Evolutionary conservation across 2,888 invertebrate species (phyloP), one percentile per base, ranked within the genome.

Genomic region (Leptopilina drosophilae): DNA sequence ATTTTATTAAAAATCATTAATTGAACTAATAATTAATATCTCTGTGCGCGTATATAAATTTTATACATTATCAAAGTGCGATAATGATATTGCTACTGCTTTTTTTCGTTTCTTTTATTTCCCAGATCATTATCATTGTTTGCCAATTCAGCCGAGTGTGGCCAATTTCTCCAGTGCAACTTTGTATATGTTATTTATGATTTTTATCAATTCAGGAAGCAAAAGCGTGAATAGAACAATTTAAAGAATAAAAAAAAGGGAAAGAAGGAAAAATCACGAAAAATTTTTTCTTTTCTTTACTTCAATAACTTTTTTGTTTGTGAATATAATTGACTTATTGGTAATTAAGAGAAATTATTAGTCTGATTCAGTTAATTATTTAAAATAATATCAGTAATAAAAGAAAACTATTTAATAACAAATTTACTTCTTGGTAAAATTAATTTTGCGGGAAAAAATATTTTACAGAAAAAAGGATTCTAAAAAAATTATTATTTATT

Each of bases 71-170:
- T 20, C 15, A 62, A 49, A 62, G 62, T 62, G 20, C 20, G 62
- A 62, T 62, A 20, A 62, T 62, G 62, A 62, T 15, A 62, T 20
- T 20, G 20, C 1, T 20, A 20, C 20, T 9, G 6, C 7, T 62
- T 62, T 62, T 62, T 62, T 62, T 20, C 9, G 15, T 15, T 62
- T 62, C 20, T 62, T 62, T 20, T 15, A 15, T 67, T 67, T 20
- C 46, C 67, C 46, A 49, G 15, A 67, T 67, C 46, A 67, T 67
- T 67, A 67, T 67, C 46, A 11, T n/a, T 67, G 20, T 67, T 67
- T 67, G 15, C 49, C 67, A 67, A 46, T 67, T 46, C 20, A 67
- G 12, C 46, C 46, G 15, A 46, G 49, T 20, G 67, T 20, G 15
- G 46, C 42, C 20, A 49, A 67, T 46, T 67, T 67, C 42, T 11